phyloP scores from a whole-genome alignment of 1,140 invertebrate genomes.

The Zophobas morio region DNA sequence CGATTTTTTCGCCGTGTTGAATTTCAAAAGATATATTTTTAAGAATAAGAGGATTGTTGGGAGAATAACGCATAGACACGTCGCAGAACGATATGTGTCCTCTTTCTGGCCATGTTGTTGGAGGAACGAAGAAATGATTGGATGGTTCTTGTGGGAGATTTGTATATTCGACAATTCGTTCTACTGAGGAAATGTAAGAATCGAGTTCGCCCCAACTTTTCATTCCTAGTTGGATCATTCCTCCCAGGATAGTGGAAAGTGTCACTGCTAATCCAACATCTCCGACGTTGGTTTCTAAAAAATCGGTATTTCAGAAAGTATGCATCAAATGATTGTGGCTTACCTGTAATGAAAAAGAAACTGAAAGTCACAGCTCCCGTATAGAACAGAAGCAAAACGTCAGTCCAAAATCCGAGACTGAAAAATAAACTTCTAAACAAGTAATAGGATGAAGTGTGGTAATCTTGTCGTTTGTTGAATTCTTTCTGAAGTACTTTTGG shows the following conservation, averaged over 20 bases:
- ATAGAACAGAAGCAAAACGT: neutral
- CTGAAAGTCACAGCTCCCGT: neutral
- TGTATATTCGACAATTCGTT: neutral
- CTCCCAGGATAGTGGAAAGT: neutral
- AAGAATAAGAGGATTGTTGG: neutral
- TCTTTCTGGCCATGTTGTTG: neutral
- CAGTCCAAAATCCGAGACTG: neutral
- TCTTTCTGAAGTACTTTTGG: neutral
- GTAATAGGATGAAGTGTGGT: neutral
- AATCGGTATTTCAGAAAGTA: too few species aligned
- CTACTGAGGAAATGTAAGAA: neutral
- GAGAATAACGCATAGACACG: neutral
- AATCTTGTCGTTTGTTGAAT: neutral
- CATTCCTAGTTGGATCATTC: neutral
- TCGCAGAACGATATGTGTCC: neutral
- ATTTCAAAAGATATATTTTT: neutral
- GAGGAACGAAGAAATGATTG: neutral
- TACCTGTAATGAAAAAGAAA: neutral
- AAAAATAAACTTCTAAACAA: neutral
- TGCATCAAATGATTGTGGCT: slow-evolving; percentile 57
- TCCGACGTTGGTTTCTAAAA: neutral
- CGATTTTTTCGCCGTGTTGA: slow-evolving; percentile 64
- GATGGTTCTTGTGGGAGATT: neutral
- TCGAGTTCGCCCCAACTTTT: neutral
- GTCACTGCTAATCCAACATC: neutral